Conservation (phyloP, 2,113 vertebrate species). For the Aptenodytes patagonicus region DNA sequence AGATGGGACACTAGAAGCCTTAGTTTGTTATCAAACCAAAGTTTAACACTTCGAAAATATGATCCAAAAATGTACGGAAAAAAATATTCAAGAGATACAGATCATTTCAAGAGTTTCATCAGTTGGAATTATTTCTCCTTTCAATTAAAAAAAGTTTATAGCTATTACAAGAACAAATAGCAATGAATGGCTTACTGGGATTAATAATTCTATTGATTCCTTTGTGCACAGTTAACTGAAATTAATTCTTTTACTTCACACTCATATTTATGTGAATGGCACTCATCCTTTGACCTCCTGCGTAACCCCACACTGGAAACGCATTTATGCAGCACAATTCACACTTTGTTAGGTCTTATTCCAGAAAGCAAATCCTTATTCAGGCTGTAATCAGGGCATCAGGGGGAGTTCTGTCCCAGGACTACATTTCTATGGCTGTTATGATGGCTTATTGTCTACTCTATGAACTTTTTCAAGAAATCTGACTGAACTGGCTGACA, state of each 20-base stretch:
- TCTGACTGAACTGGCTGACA: not conserved
- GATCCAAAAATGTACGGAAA: not conserved
- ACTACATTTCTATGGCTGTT: not conserved
- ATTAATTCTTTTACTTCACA: slow-evolving; percentile 30
- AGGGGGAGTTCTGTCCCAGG: not conserved
- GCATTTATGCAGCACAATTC: slow-evolving; percentile 39
- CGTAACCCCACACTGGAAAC: not conserved
- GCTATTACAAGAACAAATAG: not conserved
- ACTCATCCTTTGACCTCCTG: slow-evolving; percentile 51
- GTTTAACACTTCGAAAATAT: not conserved
- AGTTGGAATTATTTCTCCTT: not conserved
- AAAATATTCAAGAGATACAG: not conserved
- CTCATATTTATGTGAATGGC: slow-evolving; percentile 23
- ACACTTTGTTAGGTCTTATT: slow-evolving; percentile 40
- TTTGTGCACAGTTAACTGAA: not conserved
- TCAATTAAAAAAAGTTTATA: not conserved
- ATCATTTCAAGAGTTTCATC: not conserved
- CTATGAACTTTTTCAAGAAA: not conserved
- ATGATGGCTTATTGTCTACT: not conserved
- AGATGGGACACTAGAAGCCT: not conserved
- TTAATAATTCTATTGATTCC: slow-evolving; percentile 4
- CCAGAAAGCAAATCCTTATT: slow-evolving; percentile 43
- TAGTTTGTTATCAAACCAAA: not conserved
- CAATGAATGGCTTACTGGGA: not conserved
- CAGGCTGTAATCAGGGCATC: not conserved